These are phyloP conservation scores for Anastrepha obliqua DNA, from an alignment of 1,140 invertebrate genomes.

Conservation along the genomic window DNA sequence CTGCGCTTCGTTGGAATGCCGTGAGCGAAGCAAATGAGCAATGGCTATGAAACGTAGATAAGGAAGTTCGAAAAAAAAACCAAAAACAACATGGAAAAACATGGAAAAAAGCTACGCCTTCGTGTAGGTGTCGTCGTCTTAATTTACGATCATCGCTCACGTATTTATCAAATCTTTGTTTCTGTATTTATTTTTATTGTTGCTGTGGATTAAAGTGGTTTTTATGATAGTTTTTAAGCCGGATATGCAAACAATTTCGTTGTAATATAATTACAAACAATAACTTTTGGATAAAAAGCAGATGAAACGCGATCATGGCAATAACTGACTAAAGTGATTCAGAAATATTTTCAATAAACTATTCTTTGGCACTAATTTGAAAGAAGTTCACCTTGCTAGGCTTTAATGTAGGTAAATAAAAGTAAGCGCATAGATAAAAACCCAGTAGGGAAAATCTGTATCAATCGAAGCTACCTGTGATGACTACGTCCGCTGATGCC, in stretches of 20 bases:
- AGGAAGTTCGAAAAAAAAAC: background rate
- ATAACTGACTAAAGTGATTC: too few relatives aligned
- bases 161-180: background rate
- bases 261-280: background rate
- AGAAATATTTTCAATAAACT: too few relatives aligned
- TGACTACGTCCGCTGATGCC: too few relatives aligned
- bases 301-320: too few relatives aligned
- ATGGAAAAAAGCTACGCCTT: background rate
- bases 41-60: background rate
- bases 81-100: background rate
- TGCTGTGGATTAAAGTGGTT: background rate
- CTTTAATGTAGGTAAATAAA: too few relatives aligned
- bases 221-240: background rate
- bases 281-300: too few relatives aligned
- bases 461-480: too few relatives aligned
- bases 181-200: background rate
- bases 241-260: slow-evolving; percentile 8
- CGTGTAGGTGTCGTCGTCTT: background rate
- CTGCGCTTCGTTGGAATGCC: background rate
- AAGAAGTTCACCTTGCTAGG: too few relatives aligned
- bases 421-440: too few relatives aligned
- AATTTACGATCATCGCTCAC: background rate
- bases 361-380: too few relatives aligned
- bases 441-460: too few relatives aligned
- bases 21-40: background rate